Base-by-base conservation (phyloP, 2,797 vertebrate genomes). In the Myotis vivesi region DNA sequence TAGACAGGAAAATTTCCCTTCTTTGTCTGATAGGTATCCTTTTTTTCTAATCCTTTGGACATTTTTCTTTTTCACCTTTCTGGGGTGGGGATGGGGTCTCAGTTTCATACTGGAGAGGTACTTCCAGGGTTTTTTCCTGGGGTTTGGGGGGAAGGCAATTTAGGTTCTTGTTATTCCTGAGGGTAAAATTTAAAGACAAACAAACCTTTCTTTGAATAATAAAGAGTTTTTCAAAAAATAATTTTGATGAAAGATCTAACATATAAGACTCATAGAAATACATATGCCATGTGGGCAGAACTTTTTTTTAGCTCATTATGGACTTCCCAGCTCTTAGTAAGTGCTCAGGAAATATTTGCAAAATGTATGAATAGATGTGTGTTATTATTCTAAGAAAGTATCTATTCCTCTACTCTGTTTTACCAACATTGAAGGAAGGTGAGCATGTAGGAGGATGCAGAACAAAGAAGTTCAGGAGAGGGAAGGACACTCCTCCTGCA, bases 261-360 rank as follows among this genome's bases (percentile, higher is more conserved):
- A 80, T 46, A 13, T 84, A 83, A 84, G 5, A 6, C 66, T 7
- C 8, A 28, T 94, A 55, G 93, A 92, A 75, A 83, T 5, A 20
- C 30, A 38, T 28, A 2, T 46, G 6, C 41, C 25, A 19, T 38
- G 9, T 38, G 20, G 17, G 16, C 12, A 69, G 25, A 23, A 59
- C 23, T 15, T 15, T 28, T 28, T 22, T 15, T 72, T 59, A 57
- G 4, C 13, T 91, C 44, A 59, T n/a, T 69, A 13, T 57, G 36
- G 53, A 66, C 41, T 77, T 33, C 20, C 68, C 53, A 53, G 16
- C 4, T 36, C 33, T 81, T 51, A 55, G 10, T 16, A 89, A 30
- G 11, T 55, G 3, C 22, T 53, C 33, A 85, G 72, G 76, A 90
- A 88, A 44, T 44, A 55, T 33, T 49, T 84, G 20, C n/a, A 79